phyloP scores from a whole-genome alignment of 1,140 invertebrate species.

The Armadillidium nasatum region DNA sequence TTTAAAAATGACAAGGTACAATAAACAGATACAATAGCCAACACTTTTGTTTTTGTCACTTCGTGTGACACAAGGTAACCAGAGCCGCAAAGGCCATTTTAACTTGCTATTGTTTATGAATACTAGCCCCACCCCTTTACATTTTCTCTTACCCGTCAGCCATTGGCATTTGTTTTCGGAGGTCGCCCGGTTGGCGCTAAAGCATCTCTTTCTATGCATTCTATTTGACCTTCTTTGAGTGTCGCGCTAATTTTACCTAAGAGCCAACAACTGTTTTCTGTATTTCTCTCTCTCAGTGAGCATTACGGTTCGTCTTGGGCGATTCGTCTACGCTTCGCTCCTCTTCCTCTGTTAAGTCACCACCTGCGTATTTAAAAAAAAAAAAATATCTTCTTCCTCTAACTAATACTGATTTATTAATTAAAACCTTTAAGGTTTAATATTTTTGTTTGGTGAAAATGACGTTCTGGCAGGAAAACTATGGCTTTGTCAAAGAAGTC shows the following conservation, averaged over 20 bases:
- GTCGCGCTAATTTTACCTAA: not conserved
- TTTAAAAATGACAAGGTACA: no score
- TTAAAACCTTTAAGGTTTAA: not conserved
- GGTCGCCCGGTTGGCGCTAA: not conserved
- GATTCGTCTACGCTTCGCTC: constrained; percentile 1
- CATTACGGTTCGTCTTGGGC: not conserved
- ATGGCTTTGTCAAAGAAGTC: constrained; percentile 46
- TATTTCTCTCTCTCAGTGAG: not conserved
- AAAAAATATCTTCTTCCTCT: not conserved
- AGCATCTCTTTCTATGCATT: not conserved
- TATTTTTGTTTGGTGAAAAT: constrained; percentile 35
- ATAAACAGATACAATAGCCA: no score
- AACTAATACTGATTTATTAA: not conserved
- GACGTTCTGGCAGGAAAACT: constrained; percentile 47
- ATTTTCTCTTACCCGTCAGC: not conserved
- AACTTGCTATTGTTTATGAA: no score
- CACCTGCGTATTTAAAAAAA: not conserved
- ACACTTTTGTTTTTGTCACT: no score
- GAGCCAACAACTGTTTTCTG: not conserved
- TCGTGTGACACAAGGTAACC: no score
- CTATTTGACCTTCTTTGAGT: not conserved
- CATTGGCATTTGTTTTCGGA: not conserved
- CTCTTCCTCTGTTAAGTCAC: not conserved
- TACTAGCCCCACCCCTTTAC: no score
- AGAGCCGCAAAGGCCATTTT: no score